Conservation (phyloP, 2,113 vertebrate species). For the Lanius collurio region DNA sequence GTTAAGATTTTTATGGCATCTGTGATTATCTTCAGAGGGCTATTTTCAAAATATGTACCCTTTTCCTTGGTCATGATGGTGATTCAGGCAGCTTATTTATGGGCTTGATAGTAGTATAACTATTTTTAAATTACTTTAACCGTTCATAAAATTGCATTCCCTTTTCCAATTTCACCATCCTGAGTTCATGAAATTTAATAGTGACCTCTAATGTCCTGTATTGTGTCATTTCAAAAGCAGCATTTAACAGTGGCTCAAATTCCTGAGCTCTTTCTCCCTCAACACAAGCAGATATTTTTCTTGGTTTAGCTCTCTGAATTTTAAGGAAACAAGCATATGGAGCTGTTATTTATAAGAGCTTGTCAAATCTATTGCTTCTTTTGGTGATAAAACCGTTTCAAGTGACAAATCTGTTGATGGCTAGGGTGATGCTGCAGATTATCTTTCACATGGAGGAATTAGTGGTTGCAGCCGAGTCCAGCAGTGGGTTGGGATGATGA, state of each 20-base stretch:
- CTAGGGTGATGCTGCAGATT: not conserved
- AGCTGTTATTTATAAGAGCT: slow-evolving; percentile 6
- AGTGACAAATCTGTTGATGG: not conserved
- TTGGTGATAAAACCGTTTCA: not conserved
- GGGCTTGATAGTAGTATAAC: not conserved
- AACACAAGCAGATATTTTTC: not conserved
- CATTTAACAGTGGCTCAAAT: not conserved
- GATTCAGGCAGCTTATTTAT: not conserved
- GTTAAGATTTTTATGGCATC: not conserved
- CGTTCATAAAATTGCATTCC: not conserved
- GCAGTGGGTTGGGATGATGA: not conserved
- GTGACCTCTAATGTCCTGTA: not conserved
- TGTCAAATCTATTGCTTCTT: slow-evolving; percentile 8
- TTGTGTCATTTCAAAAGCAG: not conserved
- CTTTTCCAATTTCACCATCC: not conserved
- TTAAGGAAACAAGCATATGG: not conserved
- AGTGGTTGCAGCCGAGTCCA: not conserved
- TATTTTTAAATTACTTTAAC: not conserved
- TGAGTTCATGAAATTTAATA: not conserved
- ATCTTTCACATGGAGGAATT: not conserved
- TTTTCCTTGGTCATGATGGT: not conserved
- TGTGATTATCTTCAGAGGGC: not conserved
- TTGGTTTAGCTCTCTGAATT: not conserved
- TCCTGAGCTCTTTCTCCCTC: not conserved
- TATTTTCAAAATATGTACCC: not conserved